Evolutionary conservation across 2,888 invertebrate species (phyloP), one percentile per base, ranked within the genome.

Genomic region (Amblyjoppa proteus): DNA sequence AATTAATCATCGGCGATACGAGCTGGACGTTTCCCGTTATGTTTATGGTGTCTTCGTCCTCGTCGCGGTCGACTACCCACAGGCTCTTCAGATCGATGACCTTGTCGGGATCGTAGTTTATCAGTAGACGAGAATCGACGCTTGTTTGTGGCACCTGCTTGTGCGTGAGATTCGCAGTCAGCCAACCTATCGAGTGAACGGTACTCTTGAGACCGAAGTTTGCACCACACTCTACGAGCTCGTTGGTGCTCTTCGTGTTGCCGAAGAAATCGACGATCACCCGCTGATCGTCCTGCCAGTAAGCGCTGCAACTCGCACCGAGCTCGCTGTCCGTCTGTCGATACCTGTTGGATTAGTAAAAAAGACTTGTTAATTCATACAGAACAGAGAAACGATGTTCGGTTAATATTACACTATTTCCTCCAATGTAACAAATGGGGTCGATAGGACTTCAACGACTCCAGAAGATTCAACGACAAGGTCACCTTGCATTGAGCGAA

Each of bases 51-150:
- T 95, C 96, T 84, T 95, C 95, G 0, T 93, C 93, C 0, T 91
- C 91, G 49, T 95, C 95, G 1, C 95, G 95, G 51, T 95, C 94
- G 0, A 97, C 89, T 16, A 95, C 95, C 97, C 97, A 97, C 0
- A 95, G 95, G 0, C 97, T 97, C 89, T 96, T 96, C 7, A 97
- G 94, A 93, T 96, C 95, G 74, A 97, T 95, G 0, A 95, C 92
- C 66, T 96, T 96, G 80, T 96, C 96, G 64, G 96, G 96, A 88
- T 96, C 95, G 91, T 96, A 96, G 95, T 96, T 94, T 69, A 95
- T 94, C 83, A 90, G 49, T 11, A 94, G 13, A 25, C 86, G 90
- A 3, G 96, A 95, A 73, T 96, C 95, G 31, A 95, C 91, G 9
- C 87, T 89, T 81, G 94, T 94, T 0, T 83, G 94, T 1, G 92